Percentiles rank a stretch among this genome's conserved stretches.
These are phyloP conservation scores for Cardiocondyla obscurior DNA, from an alignment of 1,140 invertebrate genomes.

Conservation along the genomic window DNA sequence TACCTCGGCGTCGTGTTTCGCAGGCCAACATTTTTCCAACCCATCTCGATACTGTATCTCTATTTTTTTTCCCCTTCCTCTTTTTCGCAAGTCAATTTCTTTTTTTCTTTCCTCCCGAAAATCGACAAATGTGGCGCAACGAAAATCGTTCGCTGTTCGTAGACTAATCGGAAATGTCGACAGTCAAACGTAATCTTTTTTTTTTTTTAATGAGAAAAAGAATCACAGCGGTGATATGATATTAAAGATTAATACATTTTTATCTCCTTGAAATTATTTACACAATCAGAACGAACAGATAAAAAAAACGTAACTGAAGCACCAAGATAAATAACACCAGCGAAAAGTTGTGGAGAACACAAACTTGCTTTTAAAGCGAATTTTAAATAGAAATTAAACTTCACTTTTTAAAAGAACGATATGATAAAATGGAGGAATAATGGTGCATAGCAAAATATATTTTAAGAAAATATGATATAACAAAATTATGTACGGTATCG, in stretches of 20 bases:
- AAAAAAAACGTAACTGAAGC: not conserved
- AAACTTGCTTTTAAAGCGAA: not conserved
- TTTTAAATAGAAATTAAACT: not conserved
- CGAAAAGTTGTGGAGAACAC: not conserved
- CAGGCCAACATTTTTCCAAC: conserved; percentile 62
- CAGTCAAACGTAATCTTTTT: conserved; percentile 10
- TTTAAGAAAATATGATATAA: no score
- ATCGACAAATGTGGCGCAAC: not conserved
- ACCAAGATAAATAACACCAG: conserved; percentile 14
- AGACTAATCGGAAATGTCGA: not conserved
- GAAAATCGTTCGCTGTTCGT: conserved; percentile 41
- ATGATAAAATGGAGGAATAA: not conserved
- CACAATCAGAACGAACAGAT: not conserved
- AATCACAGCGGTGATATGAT: not conserved
- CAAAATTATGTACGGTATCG: no score
- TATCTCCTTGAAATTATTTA: conserved; percentile 6
- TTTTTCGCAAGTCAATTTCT: conserved; percentile 19
- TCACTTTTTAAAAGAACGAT: not conserved
- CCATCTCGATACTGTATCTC: conserved; percentile 45
- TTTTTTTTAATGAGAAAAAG: not conserved
- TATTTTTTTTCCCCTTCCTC: conserved; percentile 36
- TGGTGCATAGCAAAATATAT: not conserved
- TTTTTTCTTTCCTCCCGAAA: no score
- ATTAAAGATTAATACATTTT: conserved; percentile 3
- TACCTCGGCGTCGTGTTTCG: conserved; percentile 69